Evolutionary conservation across 2,797 vertebrate genomes (phyloP).

Genomic region (Microhierax caerulescens): DNA sequence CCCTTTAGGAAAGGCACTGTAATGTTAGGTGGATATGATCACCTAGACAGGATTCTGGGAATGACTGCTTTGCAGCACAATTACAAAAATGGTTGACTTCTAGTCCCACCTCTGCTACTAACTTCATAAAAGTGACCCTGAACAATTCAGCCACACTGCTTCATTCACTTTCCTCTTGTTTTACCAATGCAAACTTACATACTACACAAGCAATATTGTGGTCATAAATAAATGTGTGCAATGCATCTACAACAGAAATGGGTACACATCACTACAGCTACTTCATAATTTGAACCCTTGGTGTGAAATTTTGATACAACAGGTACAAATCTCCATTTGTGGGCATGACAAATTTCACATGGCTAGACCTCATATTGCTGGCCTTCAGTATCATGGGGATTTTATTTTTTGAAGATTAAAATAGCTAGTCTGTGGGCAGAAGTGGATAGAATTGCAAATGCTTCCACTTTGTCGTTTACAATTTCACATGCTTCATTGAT

Average conservation of each 20-base stretch:
- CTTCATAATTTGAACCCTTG: background rate
- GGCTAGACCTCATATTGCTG: background rate
- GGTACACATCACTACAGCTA: background rate
- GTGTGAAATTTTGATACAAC: background rate
- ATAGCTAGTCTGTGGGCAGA: background rate
- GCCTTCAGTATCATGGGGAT: background rate
- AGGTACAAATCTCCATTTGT: background rate
- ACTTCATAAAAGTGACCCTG: background rate
- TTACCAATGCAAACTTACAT: background rate
- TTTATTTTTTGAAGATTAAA: background rate
- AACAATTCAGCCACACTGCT: background rate
- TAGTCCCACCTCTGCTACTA: background rate
- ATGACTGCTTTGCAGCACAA: background rate
- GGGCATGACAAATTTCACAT: background rate
- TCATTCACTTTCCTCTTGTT: background rate
- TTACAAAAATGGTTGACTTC: background rate
- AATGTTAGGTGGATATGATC: background rate
- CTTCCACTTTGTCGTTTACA: background rate
- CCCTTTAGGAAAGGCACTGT: slow-evolving; percentile 30
- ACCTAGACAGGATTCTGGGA: background rate
- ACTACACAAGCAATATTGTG: background rate
- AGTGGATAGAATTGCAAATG: background rate
- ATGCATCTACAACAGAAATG: background rate
- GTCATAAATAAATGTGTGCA: background rate
- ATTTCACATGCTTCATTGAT: slow-evolving; percentile 22